Evolutionary conservation across 23 tunicate genomes (phyloP).

Genomic region (Trididemnum clinides): DNA sequence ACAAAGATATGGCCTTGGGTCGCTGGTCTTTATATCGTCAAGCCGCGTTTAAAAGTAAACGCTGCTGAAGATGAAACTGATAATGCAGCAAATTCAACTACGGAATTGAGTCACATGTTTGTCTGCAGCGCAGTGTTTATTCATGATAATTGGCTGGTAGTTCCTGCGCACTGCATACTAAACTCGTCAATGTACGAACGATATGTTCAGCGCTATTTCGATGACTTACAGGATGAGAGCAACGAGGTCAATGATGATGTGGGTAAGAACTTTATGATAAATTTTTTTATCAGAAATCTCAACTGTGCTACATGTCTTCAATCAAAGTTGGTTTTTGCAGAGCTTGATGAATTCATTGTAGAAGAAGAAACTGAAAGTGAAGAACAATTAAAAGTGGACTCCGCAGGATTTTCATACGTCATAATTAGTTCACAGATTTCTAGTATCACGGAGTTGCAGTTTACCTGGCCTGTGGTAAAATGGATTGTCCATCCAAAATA

Average conservation of each 20-base stretch:
- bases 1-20: constrained; percentile 72
- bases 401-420: constrained; percentile 34
- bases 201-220: not conserved
- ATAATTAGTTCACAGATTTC: not conserved
- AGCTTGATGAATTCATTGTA: constrained; percentile 25
- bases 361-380: not conserved
- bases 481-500: constrained; percentile 58
- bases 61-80: not conserved
- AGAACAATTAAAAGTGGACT: not conserved
- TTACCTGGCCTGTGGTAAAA: constrained; percentile 40
- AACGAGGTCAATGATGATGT: not conserved
- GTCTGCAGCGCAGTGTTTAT: constrained; percentile 81
- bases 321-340: not conserved
- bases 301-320: not conserved
- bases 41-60: too few species aligned
- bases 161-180: constrained; percentile 82
- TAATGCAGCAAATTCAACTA: not conserved
- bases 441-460: not conserved
- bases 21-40: constrained; percentile 61
- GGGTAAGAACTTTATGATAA: not conserved
- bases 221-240: not conserved
- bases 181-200: constrained; percentile 30
- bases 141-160: constrained; percentile 57
- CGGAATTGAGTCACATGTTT: constrained; percentile 19
- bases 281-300: not conserved